Conservation (phyloP, 2,113 vertebrate genomes). For the Pristiophorus japonicus region DNA sequence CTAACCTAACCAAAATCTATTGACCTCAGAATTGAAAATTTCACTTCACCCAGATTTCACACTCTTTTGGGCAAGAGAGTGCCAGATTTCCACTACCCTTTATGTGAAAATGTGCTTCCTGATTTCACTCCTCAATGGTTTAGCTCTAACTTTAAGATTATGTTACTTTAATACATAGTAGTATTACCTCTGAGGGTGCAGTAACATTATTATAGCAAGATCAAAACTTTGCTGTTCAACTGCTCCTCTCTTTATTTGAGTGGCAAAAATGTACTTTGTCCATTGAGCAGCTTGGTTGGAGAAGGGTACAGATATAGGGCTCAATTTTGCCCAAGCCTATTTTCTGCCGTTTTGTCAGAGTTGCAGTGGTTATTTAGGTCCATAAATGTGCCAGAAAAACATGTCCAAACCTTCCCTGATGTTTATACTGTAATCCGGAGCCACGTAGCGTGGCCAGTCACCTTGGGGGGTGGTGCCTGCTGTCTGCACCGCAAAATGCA, state of each 20-base stretch:
- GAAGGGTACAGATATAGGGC: no score
- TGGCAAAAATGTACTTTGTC: not conserved
- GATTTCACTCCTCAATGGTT: not conserved
- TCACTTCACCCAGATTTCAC: not conserved
- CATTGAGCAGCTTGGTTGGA: not conserved
- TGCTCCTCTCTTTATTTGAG: not conserved
- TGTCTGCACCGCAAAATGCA: no score
- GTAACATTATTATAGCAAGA: not conserved
- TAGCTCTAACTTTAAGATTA: not conserved
- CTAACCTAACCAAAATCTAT: not conserved
- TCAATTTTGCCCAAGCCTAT: no score
- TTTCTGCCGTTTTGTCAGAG: no score
- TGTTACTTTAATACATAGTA: not conserved
- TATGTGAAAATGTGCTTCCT: not conserved
- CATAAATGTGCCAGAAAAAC: no score
- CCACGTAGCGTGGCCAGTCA: no score
- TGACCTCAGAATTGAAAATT: not conserved
- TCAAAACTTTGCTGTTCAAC: not conserved
- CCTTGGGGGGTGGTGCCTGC: no score
- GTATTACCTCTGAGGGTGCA: no score
- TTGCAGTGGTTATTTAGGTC: no score
- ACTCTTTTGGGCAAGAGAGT: not conserved
- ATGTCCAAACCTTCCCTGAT: no score
- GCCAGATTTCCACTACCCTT: no score
- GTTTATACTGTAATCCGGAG: no score